Evolutionary conservation across 2,113 vertebrate genomes (phyloP).

Genomic region (Sebastes fasciatus): DNA sequence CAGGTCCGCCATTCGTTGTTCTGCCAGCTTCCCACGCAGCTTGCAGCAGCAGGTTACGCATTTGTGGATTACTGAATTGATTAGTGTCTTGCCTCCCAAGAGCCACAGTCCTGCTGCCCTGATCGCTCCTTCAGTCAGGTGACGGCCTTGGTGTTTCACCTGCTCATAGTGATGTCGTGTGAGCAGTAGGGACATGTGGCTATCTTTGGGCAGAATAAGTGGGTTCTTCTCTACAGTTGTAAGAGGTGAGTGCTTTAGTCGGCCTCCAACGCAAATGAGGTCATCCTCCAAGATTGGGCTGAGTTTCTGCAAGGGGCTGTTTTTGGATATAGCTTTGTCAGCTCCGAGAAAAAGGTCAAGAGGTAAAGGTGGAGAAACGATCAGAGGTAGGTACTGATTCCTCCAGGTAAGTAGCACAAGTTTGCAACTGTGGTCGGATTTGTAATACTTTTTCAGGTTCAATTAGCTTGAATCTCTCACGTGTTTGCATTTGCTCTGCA

Average conservation of each 20-base stretch:
- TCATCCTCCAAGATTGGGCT: neutral
- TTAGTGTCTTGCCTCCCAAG: neutral
- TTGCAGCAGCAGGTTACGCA: neutral
- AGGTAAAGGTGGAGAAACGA: neutral
- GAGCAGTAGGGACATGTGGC: conserved; percentile 10
- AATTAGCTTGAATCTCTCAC: neutral
- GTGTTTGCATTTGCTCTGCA: no score
- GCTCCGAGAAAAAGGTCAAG: neutral
- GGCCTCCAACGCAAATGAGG: conserved; percentile 10
- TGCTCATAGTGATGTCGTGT: neutral
- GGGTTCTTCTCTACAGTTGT: neutral
- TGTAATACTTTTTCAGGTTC: neutral
- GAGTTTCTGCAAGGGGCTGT: conserved; percentile 3
- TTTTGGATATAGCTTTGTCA: neutral
- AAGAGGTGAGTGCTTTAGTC: neutral
- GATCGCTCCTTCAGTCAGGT: neutral
- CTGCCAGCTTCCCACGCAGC: neutral
- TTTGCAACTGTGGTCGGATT: neutral
- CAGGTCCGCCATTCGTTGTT: neutral
- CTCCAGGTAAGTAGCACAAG: neutral
- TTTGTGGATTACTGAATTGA: conserved; percentile 18
- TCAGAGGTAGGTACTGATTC: neutral
- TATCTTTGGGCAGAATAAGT: neutral
- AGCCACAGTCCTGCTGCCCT: conserved; percentile 13
- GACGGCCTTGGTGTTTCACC: neutral